These are phyloP conservation scores for Tyto alba DNA, from an alignment of 2,113 vertebrate genomes.

Conservation along the genomic window DNA sequence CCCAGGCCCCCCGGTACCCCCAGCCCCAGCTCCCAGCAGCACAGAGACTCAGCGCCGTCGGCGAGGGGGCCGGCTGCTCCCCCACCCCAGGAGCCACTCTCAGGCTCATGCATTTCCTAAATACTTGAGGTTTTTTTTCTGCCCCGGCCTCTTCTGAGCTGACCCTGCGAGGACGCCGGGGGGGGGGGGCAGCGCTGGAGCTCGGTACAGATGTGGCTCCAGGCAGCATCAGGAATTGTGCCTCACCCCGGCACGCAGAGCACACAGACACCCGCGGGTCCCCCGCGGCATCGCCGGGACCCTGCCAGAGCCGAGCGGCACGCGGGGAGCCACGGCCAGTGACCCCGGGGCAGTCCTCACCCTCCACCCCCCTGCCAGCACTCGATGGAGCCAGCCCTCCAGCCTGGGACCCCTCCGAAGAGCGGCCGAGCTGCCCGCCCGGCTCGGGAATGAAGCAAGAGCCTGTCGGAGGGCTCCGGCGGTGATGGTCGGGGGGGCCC, in stretches of 20 bases:
- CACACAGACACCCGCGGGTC: not conserved
- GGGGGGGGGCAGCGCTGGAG: not conserved
- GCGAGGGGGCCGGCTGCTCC: not conserved
- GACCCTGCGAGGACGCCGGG: fast-evolving
- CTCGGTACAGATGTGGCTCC: not conserved
- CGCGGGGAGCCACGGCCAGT: fast-evolving
- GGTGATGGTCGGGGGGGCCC: fast-evolving
- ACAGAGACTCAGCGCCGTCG: not conserved
- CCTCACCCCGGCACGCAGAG: fast-evolving
- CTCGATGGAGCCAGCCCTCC: not conserved
- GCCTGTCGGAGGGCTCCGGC: not conserved
- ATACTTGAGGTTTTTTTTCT: not conserved
- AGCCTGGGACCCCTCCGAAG: not conserved
- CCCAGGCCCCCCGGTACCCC: not conserved
- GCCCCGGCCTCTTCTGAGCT: not conserved
- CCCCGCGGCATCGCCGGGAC: fast-evolving
- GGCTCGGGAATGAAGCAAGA: not conserved
- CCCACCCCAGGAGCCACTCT: too few species aligned
- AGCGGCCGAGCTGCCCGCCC: not conserved
- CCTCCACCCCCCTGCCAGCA: not conserved
- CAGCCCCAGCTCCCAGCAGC: not conserved
- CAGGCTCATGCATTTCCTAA: not conserved
- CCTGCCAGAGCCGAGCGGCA: not conserved
- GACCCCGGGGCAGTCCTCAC: fast-evolving
- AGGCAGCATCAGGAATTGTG: not conserved